phyloP scores from a whole-genome alignment of 2,113 vertebrate species.

The Tor tambroides region DNA sequence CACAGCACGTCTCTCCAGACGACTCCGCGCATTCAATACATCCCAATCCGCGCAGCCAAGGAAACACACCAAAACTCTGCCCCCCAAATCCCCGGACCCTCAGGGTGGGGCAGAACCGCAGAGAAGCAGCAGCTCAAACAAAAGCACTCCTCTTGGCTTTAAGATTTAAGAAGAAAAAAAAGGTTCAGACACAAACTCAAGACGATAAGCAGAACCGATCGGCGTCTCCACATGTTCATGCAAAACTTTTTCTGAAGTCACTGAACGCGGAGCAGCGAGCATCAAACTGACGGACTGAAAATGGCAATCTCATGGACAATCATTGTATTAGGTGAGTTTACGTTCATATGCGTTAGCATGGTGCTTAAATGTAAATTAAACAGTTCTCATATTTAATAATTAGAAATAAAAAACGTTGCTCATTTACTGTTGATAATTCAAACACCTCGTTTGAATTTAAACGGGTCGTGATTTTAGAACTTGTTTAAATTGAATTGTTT shows the following conservation, averaged over 20 bases:
- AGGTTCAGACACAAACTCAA: constrained; percentile 59
- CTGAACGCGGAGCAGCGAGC: neutral
- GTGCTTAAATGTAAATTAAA: neutral
- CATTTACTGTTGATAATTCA: neutral
- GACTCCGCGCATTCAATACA: constrained; percentile 24
- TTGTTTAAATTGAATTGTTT: neutral
- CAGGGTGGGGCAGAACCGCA: constrained; percentile 53
- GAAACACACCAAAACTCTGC: constrained; percentile 69
- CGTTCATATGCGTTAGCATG: neutral
- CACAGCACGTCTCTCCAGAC: constrained; percentile 53
- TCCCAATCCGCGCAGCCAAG: constrained; percentile 68
- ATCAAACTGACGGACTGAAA: constrained; percentile 55
- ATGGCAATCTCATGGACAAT: constrained; percentile 62
- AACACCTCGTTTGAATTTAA: neutral
- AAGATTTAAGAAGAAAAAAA: constrained; percentile 53
- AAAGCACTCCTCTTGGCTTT: constrained; percentile 75
- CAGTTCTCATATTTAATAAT: neutral
- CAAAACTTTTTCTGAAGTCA: neutral
- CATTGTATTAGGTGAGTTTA: constrained; percentile 70
- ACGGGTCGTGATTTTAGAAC: neutral
- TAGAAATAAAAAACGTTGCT: neutral
- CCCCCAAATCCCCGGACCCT: constrained; percentile 61
- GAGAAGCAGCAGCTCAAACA: constrained; percentile 61
- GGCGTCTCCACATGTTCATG: constrained; percentile 28
- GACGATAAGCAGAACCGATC: constrained; percentile 63